Conservation (phyloP, 2,113 vertebrate genomes). For the Thamnophis sirtalis region DNA sequence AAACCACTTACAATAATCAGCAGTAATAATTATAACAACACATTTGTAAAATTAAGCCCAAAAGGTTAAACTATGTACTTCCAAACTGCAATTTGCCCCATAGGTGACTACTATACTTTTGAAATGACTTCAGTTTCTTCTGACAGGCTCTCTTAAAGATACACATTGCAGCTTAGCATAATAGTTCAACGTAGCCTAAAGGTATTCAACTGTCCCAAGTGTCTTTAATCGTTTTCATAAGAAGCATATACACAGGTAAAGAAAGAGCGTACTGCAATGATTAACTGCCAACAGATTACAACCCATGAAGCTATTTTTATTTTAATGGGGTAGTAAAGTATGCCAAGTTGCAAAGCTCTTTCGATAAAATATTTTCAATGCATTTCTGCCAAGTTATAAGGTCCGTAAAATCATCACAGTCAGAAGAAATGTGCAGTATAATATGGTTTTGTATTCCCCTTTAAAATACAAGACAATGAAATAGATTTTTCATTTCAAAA, state of each 20-base stretch:
- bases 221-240: background rate
- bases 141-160: background rate
- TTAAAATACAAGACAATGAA: constrained; percentile 13
- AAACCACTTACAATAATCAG: background rate
- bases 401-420: background rate
- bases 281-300: constrained; percentile 18
- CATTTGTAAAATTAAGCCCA: background rate
- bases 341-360: background rate
- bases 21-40: background rate
- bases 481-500: constrained; percentile 17
- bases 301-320: background rate
- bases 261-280: background rate
- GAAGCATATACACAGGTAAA: background rate
- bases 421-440: background rate
- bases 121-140: background rate
- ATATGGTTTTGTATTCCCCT: background rate
- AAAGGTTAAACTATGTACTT: background rate
- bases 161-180: background rate
- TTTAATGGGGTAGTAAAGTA: background rate
- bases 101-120: background rate
- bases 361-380: constrained; percentile 15
- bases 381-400: background rate
- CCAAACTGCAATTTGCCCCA: background rate
- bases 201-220: background rate
- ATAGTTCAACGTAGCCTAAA: background rate